These are phyloP conservation scores for Astropecten irregularis DNA, from an alignment of 53 echinoderm and acorn worm genomes.

Conservation along the genomic window DNA sequence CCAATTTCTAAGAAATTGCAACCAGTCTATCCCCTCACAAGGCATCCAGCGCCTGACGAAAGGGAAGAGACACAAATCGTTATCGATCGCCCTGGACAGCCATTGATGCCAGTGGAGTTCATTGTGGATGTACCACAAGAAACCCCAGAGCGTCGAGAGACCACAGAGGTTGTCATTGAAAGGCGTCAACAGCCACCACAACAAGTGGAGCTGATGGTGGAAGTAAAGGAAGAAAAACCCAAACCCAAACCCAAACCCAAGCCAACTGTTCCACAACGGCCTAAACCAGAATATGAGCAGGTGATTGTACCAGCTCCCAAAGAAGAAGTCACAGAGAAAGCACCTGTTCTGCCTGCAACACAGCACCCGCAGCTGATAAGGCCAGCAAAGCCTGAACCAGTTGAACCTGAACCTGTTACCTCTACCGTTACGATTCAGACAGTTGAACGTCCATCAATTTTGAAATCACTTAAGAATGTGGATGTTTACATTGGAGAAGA, in stretches of 20 bases:
- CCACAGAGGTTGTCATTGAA: constrained; percentile 77
- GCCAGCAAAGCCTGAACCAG: neutral
- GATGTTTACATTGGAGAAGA: constrained; percentile 69
- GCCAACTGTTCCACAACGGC: constrained; percentile 20
- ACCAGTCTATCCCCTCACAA: constrained; percentile 45
- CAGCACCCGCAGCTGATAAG: constrained; percentile 29
- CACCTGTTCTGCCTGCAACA: neutral
- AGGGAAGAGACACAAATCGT: constrained; percentile 44
- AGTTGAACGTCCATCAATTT: constrained; percentile 56
- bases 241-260: constrained; percentile 20
- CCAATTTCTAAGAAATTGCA: constrained; percentile 30
- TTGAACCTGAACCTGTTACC: constrained; percentile 10
- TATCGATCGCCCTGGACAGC: constrained; percentile 46
- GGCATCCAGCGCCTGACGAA: constrained; percentile 45
- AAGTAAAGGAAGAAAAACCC: constrained; percentile 35
- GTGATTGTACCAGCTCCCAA: constrained; percentile 30
- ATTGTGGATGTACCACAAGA: constrained; percentile 51
- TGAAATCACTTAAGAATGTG: constrained; percentile 63
- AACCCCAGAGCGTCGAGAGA: constrained; percentile 58
- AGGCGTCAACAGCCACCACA: constrained; percentile 60
- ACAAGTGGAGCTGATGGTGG: constrained; percentile 45
- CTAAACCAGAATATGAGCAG: constrained; percentile 51
- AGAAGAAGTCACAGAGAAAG: constrained; percentile 24
- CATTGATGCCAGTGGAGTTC: constrained; percentile 56
- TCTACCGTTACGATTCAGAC: too few relatives aligned